These are phyloP conservation scores for Hemithea aestivaria DNA, from an alignment of 2,888 invertebrate species.

Conservation along the genomic window DNA sequence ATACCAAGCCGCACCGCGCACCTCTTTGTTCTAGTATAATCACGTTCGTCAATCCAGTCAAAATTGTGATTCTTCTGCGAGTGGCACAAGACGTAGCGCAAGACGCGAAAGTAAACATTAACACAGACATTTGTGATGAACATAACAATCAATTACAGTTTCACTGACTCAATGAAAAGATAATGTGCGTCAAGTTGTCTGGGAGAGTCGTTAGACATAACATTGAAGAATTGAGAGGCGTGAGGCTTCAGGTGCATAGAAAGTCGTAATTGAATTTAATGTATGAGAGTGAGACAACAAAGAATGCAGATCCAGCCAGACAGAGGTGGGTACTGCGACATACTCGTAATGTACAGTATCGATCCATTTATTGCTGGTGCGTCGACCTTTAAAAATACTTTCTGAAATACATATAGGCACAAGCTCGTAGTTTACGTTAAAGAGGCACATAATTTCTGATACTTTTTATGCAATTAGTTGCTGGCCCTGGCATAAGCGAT, in stretches of 20 bases:
- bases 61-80: slow-evolving; percentile 35
- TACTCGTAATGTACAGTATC: slow-evolving; percentile 4
- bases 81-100: slow-evolving; percentile 38
- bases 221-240: too few relatives aligned
- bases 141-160: slow-evolving; percentile 8
- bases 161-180: too few relatives aligned
- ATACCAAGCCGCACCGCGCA: slow-evolving; percentile 15
- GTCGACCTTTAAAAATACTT: slow-evolving; percentile 8
- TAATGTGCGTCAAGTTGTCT: too few relatives aligned
- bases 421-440: too few relatives aligned
- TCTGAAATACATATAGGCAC: not conserved
- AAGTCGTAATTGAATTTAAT: slow-evolving; percentile 19
- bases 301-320: slow-evolving; percentile 8
- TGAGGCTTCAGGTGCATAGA: slow-evolving; percentile 3
- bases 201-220: too few relatives aligned
- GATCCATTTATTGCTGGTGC: slow-evolving; percentile 17
- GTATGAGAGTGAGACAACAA: slow-evolving; percentile 13
- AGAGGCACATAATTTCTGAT: too few relatives aligned
- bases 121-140: slow-evolving; percentile 34
- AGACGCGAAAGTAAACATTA: slow-evolving; percentile 32
- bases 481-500: too few relatives aligned
- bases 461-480: too few relatives aligned
- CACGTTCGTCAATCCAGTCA: slow-evolving; percentile 37
- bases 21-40: slow-evolving; percentile 36
- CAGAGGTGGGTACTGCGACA: slow-evolving; percentile 13